These are phyloP conservation scores for Cyphomyrus discorhynchus DNA, from an alignment of 2,113 vertebrate genomes.

Conservation along the genomic window DNA sequence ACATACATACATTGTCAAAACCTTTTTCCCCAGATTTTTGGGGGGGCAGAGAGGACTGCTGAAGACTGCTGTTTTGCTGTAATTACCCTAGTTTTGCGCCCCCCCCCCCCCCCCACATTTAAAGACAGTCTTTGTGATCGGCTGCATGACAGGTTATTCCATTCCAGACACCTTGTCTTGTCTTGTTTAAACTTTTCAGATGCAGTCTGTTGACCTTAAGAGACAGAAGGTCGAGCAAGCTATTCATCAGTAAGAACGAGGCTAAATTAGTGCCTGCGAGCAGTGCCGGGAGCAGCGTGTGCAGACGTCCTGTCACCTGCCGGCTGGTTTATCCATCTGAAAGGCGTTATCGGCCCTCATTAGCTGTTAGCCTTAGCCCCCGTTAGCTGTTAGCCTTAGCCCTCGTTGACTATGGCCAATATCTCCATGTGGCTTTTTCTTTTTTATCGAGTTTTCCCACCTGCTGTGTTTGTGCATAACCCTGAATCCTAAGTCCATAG, in stretches of 20 bases:
- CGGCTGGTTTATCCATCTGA: not conserved
- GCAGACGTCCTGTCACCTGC: not conserved
- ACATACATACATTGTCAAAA: not conserved
- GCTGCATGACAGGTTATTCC: not conserved
- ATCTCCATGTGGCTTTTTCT: not conserved
- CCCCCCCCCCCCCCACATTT: too few relatives aligned
- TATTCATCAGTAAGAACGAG: not conserved
- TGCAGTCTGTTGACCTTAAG: not conserved
- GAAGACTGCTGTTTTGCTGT: not conserved
- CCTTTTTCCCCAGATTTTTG: not conserved
- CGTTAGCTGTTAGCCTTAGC: slow-evolving; percentile 35
- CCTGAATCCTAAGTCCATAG: slow-evolving; percentile 13
- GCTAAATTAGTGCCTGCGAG: not conserved
- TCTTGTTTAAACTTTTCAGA: not conserved
- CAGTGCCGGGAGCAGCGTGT: not conserved
- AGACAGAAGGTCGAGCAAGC: not conserved
- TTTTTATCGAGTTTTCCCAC: slow-evolving; percentile 18
- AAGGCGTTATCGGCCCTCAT: slow-evolving; percentile 33
- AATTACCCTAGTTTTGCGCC: not conserved
- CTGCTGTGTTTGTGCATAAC: slow-evolving; percentile 18
- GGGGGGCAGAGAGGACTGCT: not conserved
- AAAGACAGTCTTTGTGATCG: not conserved
- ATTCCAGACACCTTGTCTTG: not conserved
- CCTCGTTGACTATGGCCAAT: not conserved
- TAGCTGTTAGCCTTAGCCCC: slow-evolving; percentile 35